phyloP scores from a whole-genome alignment of 1,140 invertebrate genomes.

The Aphidius gifuensis region DNA sequence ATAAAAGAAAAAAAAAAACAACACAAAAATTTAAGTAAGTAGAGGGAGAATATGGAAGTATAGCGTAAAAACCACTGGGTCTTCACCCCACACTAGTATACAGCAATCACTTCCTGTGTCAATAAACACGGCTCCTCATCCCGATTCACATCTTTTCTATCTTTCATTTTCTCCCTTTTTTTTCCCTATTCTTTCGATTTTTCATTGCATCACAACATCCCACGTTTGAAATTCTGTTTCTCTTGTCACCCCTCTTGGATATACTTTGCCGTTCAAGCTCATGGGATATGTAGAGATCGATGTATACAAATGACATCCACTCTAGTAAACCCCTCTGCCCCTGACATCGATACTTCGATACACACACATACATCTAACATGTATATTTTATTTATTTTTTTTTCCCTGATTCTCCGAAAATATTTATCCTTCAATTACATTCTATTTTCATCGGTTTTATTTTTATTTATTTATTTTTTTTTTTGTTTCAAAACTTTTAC shows the following conservation, averaged over 20 bases:
- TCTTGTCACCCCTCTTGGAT: slow-evolving; percentile 34
- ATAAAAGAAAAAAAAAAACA: no score
- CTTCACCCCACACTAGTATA: slow-evolving; percentile 30
- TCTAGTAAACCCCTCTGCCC: slow-evolving; percentile 24
- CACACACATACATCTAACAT: slow-evolving; percentile 11
- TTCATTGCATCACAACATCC: no score
- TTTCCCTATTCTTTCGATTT: slow-evolving; percentile 17
- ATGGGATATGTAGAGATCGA: slow-evolving; percentile 12
- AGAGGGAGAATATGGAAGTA: slow-evolving; percentile 20
- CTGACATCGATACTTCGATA: slow-evolving; percentile 26
- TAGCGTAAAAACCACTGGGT: slow-evolving; percentile 19
- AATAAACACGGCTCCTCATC: slow-evolving; percentile 37
- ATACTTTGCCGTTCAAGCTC: neutral
- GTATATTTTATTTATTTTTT: slow-evolving; percentile 8
- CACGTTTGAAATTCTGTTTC: neutral
- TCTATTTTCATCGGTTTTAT: neutral
- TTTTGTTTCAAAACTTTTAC: no score
- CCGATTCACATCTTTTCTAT: slow-evolving; percentile 34
- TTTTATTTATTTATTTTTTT: no score
- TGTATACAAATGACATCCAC: slow-evolving; percentile 27
- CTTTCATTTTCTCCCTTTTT: slow-evolving; percentile 31
- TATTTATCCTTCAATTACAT: slow-evolving; percentile 28
- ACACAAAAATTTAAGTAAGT: neutral
- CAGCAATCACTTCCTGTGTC: slow-evolving; percentile 52
- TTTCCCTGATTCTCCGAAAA: slow-evolving; percentile 23